A percentile compares a stretch with the other conserved stretches of the same genome.
These are phyloP conservation scores for Zygaena filipendulae DNA, from an alignment of 2,888 invertebrate genomes.

Conservation along the genomic window DNA sequence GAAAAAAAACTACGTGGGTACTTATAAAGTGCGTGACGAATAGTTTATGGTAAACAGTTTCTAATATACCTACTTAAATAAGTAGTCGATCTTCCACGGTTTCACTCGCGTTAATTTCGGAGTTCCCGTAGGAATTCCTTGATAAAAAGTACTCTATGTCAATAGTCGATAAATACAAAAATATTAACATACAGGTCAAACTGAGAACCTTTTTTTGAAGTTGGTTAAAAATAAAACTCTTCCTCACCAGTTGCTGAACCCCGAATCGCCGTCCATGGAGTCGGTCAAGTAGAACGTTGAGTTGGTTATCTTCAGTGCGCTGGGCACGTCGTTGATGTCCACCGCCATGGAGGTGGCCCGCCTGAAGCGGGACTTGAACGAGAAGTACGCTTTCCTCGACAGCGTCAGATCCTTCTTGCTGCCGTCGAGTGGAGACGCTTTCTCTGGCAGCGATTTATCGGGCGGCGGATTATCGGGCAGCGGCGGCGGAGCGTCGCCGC, in stretches of 20 bases:
- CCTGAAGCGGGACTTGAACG: slow-evolving; percentile 72
- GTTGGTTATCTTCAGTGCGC: slow-evolving; percentile 66
- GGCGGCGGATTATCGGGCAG: slow-evolving; percentile 32
- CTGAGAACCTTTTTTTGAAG: no score
- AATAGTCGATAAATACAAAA: no score
- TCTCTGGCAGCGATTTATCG: slow-evolving; percentile 39
- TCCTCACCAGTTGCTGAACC: slow-evolving; percentile 64
- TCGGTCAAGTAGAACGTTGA: slow-evolving; percentile 80
- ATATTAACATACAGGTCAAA: no score
- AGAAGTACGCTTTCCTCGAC: slow-evolving; percentile 59
- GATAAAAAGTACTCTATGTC: no score
- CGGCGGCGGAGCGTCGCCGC: slow-evolving; percentile 41
- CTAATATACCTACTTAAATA: no score
- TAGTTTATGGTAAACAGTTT: no score
- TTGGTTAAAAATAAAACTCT: background rate
- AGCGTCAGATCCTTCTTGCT: slow-evolving; percentile 52
- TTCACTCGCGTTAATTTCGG: no score
- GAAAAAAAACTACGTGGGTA: no score
- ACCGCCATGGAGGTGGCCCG: slow-evolving; percentile 69
- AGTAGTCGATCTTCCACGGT: no score
- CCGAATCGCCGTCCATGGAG: slow-evolving; percentile 73
- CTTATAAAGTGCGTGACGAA: no score
- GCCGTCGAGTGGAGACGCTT: slow-evolving; percentile 43
- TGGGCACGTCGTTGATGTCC: slow-evolving; percentile 64
- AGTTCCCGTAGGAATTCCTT: no score